These are phyloP conservation scores for Thalassophryne amazonica DNA, from an alignment of 2,797 vertebrate species.

Conservation along the genomic window DNA sequence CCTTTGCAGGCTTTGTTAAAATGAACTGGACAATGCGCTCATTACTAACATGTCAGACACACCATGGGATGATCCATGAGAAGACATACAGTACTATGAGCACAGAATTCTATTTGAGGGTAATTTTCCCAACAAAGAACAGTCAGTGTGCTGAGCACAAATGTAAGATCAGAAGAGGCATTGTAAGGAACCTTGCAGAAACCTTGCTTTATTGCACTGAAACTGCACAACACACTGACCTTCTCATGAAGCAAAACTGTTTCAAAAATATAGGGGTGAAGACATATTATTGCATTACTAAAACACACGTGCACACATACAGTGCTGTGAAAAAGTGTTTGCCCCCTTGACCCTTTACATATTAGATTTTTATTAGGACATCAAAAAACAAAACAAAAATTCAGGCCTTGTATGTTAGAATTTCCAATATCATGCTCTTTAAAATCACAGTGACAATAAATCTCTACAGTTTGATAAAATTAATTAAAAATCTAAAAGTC, in stretches of 20 bases:
- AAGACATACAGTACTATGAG: slow-evolving; percentile 22
- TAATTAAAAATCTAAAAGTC: no score
- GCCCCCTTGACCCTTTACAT: no score
- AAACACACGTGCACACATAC: no score
- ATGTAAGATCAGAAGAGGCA: slow-evolving; percentile 22
- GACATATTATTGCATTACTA: not conserved
- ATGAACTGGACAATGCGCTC: slow-evolving; percentile 82
- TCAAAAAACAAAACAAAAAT: no score
- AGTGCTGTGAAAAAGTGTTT: no score
- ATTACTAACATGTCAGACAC: slow-evolving; percentile 75
- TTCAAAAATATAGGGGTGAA: not conserved
- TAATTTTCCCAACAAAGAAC: slow-evolving; percentile 41
- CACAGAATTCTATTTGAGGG: slow-evolving; percentile 28
- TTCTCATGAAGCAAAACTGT: not conserved
- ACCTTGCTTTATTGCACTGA: no score
- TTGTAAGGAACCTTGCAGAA: no score
- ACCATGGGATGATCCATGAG: slow-evolving; percentile 25
- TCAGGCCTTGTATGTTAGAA: no score
- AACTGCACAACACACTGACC: not conserved
- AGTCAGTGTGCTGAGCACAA: slow-evolving; percentile 18
- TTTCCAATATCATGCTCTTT: no score
- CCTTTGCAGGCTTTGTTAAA: slow-evolving; percentile 80
- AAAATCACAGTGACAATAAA: no score
- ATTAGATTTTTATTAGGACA: no score
- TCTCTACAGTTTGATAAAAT: no score